A percentile compares a stretch with the other conserved stretches of the same genome.
phyloP scores from a whole-genome alignment of 2,113 vertebrate genomes.

The Podarcis raffonei region DNA sequence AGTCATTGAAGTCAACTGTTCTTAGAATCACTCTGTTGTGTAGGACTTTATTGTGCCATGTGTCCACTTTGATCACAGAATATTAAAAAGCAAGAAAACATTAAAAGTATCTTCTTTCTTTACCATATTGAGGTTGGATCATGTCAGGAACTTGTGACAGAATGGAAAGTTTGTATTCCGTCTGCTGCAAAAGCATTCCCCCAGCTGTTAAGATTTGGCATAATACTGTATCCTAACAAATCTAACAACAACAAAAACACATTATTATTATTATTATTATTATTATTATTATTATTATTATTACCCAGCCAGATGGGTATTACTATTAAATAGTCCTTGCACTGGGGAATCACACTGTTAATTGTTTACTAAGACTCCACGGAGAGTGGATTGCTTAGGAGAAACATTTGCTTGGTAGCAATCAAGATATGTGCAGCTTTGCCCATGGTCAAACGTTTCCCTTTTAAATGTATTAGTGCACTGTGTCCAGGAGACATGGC shows the following conservation, averaged over 20 bases:
- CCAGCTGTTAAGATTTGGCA: neutral
- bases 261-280: too few species aligned
- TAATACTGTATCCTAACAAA: neutral
- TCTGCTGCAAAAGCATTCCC: neutral
- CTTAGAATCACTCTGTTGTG: neutral
- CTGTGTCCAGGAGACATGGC: slow-evolving; percentile 51
- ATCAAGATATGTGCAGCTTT: slow-evolving; percentile 40
- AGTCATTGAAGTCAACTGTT: neutral
- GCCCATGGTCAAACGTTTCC: slow-evolving; percentile 57
- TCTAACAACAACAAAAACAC: neutral
- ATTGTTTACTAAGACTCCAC: slow-evolving; percentile 41
- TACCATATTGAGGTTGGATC: neutral
- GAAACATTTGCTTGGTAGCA: slow-evolving; percentile 58
- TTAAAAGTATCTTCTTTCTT: neutral
- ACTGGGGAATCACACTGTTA: slow-evolving; percentile 20
- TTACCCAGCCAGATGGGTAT: too few species aligned
- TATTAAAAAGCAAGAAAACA: neutral
- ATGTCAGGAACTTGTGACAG: neutral
- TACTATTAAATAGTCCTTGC: slow-evolving; percentile 13
- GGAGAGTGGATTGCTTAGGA: slow-evolving; percentile 25
- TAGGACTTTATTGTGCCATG: neutral
- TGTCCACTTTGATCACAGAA: neutral
- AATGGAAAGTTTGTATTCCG: neutral
- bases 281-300: too few species aligned
- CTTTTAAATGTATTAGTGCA: slow-evolving; percentile 31